Percentiles rank a stretch among this genome's conserved stretches.
Conservation (phyloP, 2,797 vertebrate species). For the Microctenopoma lineatum region DNA sequence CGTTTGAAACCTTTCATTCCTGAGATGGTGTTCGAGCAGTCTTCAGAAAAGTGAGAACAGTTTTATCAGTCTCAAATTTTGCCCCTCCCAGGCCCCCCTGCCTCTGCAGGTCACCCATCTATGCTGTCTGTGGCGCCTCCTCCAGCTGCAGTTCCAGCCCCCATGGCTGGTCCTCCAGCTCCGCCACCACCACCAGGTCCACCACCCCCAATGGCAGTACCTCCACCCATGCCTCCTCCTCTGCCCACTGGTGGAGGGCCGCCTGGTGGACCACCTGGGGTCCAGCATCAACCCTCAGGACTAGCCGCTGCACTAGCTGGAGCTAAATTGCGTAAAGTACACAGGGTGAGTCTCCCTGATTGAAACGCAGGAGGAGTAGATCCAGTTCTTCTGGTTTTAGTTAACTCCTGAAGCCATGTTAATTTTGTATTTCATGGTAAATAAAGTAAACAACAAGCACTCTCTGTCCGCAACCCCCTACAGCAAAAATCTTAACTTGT, state of each 20-base stretch:
- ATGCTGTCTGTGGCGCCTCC: slow-evolving; percentile 81
- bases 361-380: neutral
- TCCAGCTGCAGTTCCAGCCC: slow-evolving; percentile 78
- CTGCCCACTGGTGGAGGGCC: slow-evolving; percentile 86
- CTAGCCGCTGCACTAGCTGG: slow-evolving; percentile 96
- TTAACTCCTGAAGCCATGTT: neutral
- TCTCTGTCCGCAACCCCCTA: neutral
- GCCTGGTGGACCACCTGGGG: slow-evolving; percentile 85
- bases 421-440: neutral
- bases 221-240: slow-evolving; percentile 87
- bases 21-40: slow-evolving; percentile 9
- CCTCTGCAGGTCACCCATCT: slow-evolving; percentile 91
- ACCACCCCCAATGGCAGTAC: slow-evolving; percentile 81
- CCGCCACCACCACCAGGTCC: slow-evolving; percentile 87
- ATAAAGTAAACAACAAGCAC: neutral
- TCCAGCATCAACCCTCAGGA: slow-evolving; percentile 85
- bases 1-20: neutral
- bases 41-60: slow-evolving; percentile 8
- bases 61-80: slow-evolving; percentile 52
- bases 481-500: neutral
- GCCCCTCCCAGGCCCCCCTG: slow-evolving; percentile 85
- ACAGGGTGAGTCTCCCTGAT: slow-evolving; percentile 86
- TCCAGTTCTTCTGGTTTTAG: slow-evolving; percentile 8
- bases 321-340: slow-evolving; percentile 97
- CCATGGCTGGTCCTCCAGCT: slow-evolving; percentile 89